Evolutionary conservation across 2,797 vertebrate species (phyloP).

Genomic region (Yasuhikotakia modesta): DNA sequence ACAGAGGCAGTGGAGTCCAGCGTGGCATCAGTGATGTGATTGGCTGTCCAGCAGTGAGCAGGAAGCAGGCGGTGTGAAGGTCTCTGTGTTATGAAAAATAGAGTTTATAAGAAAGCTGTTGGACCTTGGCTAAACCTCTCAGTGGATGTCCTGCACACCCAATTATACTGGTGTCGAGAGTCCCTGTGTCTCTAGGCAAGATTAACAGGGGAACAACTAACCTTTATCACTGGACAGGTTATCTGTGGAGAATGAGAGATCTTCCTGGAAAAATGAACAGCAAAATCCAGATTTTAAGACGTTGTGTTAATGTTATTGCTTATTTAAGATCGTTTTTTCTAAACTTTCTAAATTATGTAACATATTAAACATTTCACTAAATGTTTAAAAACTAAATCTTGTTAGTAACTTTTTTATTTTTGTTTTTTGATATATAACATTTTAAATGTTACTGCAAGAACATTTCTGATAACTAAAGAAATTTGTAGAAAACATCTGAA

Average conservation of each 20-base stretch:
- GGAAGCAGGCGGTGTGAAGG: not conserved
- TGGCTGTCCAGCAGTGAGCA: constrained; percentile 11
- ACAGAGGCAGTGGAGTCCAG: constrained; percentile 32
- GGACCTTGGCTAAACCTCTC: constrained; percentile 35
- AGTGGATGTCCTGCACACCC: constrained; percentile 15
- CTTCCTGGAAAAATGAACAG: constrained; percentile 6
- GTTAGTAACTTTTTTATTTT: too few relatives aligned
- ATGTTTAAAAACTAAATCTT: too few relatives aligned
- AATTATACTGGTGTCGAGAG: constrained; percentile 46
- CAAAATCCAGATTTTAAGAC: not conserved
- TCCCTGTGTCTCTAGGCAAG: constrained; percentile 25
- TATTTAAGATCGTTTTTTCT: not conserved
- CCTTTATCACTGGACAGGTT: constrained; percentile 51
- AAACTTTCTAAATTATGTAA: not conserved
- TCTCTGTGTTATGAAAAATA: constrained; percentile 12
- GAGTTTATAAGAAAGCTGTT: constrained; percentile 18
- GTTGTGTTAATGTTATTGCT: too few relatives aligned
- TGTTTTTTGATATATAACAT: too few relatives aligned
- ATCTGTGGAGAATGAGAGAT: constrained; percentile 45
- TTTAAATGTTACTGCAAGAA: too few relatives aligned
- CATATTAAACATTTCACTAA: too few relatives aligned
- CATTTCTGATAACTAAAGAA: not conserved
- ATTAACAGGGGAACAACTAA: constrained; percentile 58
- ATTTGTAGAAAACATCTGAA: too few relatives aligned
- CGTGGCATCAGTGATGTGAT: constrained; percentile 48